Conservation (phyloP, 2,888 invertebrate genomes). For the Tridacna gigas region DNA sequence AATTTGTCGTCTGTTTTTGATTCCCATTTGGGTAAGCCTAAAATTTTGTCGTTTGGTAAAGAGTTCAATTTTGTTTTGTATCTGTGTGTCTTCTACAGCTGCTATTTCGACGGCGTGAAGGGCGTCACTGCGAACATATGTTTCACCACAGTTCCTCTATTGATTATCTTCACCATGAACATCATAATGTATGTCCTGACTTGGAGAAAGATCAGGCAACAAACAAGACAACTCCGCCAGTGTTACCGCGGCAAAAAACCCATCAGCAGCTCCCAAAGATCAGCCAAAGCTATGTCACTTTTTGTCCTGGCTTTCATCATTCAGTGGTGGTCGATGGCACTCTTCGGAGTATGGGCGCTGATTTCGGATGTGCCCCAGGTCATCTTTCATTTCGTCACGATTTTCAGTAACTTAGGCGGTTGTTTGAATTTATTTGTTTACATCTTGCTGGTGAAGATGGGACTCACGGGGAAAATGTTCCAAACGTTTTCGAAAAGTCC, state of each 20-base stretch:
- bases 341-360: slow-evolving; percentile 60
- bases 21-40: no score
- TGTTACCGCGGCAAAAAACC: slow-evolving; percentile 37
- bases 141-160: slow-evolving; percentile 62
- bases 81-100: slow-evolving; percentile 45
- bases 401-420: slow-evolving; percentile 65
- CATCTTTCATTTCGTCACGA: slow-evolving; percentile 62
- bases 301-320: slow-evolving; percentile 65
- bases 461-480: slow-evolving; percentile 8
- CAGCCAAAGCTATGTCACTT: slow-evolving; percentile 65
- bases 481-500: not conserved
- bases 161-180: slow-evolving; percentile 58
- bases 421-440: slow-evolving; percentile 60
- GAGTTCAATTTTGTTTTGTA: no score
- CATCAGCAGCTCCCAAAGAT: slow-evolving; percentile 56
- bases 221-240: slow-evolving; percentile 32
- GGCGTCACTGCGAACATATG: slow-evolving; percentile 59
- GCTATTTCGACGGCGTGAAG: slow-evolving; percentile 66
- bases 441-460: slow-evolving; percentile 9
- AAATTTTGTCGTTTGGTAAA: no score
- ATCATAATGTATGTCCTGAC: slow-evolving; percentile 63
- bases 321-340: slow-evolving; percentile 67
- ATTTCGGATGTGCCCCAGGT: slow-evolving; percentile 54
- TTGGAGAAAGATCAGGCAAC: slow-evolving; percentile 60
- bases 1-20: no score